A percentile compares a stretch with the other conserved stretches of the same genome.
Evolutionary conservation across 30 jellyfish, hydroid and myxozoan genomes (phyloP).

Genomic region (Hydractinia symbiolongicarpus): DNA sequence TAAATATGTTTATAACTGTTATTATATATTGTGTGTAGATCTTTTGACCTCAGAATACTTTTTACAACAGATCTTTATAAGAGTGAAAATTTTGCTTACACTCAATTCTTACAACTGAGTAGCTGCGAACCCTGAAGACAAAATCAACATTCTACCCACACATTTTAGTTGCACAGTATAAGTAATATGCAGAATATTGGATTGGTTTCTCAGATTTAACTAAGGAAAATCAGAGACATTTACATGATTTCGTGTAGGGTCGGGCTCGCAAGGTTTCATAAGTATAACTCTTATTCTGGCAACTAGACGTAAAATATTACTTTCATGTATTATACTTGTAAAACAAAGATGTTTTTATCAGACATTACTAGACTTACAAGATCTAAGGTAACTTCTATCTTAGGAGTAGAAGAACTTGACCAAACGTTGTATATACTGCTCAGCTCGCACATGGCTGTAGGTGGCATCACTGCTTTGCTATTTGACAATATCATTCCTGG

Average conservation of each 20-base stretch:
- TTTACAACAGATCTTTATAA: too few species aligned
- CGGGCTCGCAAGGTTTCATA: too few species aligned
- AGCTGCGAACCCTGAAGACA: too few species aligned
- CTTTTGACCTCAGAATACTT: too few species aligned
- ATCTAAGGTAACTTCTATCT: not conserved
- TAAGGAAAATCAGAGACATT: not conserved
- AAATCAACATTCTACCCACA: not conserved
- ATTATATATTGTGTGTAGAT: too few species aligned
- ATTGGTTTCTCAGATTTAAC: not conserved
- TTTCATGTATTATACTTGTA: too few species aligned
- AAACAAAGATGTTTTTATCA: too few species aligned
- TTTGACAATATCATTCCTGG: not conserved
- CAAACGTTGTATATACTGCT: slow-evolving; percentile 10
- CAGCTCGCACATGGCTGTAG: not conserved
- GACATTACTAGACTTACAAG: not conserved
- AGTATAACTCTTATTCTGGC: too few species aligned
- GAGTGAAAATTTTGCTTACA: too few species aligned
- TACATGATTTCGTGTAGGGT: not conserved
- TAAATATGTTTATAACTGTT: too few species aligned
- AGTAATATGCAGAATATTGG: not conserved
- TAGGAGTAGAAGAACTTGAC: not conserved
- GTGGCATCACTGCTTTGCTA: slow-evolving; percentile 6
- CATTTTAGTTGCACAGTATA: not conserved
- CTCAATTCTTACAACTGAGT: too few species aligned
- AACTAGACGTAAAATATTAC: too few species aligned